Evolutionary conservation across 2,113 vertebrate genomes (phyloP).

Genomic region (Raja brachyura): DNA sequence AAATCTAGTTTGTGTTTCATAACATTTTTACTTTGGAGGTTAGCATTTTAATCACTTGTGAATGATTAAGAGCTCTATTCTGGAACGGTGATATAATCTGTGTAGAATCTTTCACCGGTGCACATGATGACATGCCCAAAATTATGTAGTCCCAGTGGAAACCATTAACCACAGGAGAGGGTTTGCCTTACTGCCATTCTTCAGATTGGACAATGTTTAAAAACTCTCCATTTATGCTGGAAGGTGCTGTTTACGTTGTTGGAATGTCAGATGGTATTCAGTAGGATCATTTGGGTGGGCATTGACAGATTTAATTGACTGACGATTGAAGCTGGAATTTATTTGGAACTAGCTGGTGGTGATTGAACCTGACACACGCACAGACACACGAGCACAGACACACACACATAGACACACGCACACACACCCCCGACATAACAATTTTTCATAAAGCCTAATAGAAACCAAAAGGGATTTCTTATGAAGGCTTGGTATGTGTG

Average conservation of each 20-base stretch:
- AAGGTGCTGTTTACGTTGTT: not conserved
- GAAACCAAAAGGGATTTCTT: not conserved
- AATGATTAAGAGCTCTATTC: not conserved
- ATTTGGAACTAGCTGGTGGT: not conserved
- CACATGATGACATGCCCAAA: not conserved
- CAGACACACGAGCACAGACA: too few species aligned
- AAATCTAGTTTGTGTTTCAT: not conserved
- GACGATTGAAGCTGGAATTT: not conserved
- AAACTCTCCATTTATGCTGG: not conserved
- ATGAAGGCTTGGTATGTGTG: not conserved
- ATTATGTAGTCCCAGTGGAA: not conserved
- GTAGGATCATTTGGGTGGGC: not conserved
- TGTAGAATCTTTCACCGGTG: not conserved
- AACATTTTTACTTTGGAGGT: not conserved
- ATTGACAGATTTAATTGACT: too few species aligned
- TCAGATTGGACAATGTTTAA: not conserved
- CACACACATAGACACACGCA: too few species aligned
- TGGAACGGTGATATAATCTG: not conserved
- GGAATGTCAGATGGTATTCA: not conserved
- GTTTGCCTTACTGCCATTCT: not conserved
- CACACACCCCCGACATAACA: too few species aligned
- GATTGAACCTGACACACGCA: not conserved
- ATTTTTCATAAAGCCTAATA: not conserved
- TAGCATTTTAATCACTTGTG: not conserved
- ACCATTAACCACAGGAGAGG: not conserved